Conservation (phyloP, 2,113 vertebrate genomes). For the Calidris pugnax region DNA sequence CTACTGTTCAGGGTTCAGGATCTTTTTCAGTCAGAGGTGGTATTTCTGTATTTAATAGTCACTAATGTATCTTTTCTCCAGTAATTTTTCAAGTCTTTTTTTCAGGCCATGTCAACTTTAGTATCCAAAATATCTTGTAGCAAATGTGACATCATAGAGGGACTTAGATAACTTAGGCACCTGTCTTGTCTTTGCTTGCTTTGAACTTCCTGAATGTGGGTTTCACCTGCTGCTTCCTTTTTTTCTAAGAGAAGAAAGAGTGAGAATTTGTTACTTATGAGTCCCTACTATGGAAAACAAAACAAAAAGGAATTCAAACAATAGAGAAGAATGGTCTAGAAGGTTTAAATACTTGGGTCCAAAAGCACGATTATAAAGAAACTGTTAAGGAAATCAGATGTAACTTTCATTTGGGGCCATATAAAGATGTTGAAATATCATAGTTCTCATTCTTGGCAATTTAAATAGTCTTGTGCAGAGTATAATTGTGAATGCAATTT, state of each 20-base stretch:
- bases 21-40: neutral
- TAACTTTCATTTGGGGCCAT: neutral
- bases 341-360: neutral
- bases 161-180: neutral
- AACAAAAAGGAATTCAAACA: neutral
- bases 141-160: neutral
- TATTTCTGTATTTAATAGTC: neutral
- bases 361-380: neutral
- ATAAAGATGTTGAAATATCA: neutral
- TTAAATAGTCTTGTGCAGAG: neutral
- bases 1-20: neutral
- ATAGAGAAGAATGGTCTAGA: neutral
- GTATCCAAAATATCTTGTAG: neutral
- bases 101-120: neutral
- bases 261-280: neutral
- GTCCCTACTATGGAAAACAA: neutral
- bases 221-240: neutral
- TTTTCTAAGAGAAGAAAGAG: neutral
- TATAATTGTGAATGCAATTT: neutral
- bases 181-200: neutral
- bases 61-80: neutral
- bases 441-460: neutral
- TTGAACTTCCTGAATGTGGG: neutral
- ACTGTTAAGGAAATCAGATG: neutral
- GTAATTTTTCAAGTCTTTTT: neutral